Evolutionary conservation across 2,888 invertebrate genomes (phyloP), one percentile per base, ranked within the genome.

Genomic region (Bombylius major): DNA sequence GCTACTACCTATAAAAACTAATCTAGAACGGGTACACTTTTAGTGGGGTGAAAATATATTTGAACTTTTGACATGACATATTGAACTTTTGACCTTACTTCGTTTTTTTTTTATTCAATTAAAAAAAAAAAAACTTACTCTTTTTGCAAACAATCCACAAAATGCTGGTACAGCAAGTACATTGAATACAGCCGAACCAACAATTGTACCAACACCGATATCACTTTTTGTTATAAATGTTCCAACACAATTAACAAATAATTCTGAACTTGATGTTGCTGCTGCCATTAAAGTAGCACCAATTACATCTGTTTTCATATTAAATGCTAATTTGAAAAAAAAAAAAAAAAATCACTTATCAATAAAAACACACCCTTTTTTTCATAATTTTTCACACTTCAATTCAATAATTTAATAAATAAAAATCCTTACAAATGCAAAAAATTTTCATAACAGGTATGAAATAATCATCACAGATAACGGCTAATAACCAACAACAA

Each of bases 221-320:
- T 87, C 87, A 0, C 86, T 86, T 65, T 86, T 81, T 0, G 87
- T 86, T 56, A 87, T 79, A 67, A 87, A 88, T 0, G 87, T 87
- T 46, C 87, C 90, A 33, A 93, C 84, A 60, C 87, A 82, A 69
- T 88, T 89, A 60, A 90, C 87, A 75, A 91, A 91, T 59, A 91
- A 75, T 73, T 93, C 92, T 0, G 92, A 90, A 58, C 88, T 87
- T 1, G 89, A 89, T 58, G 89, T 89, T 0, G 91, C 92, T 1
- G 89, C 83, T 0, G 92, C 91, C 92, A 93, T 92, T 67, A 93
- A 88, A 0, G 92, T 92, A 1, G 91, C 92, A 0, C 91, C 91
- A 0, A 91, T 90, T 33, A 92, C 84, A 66, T 92, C 91, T 61
- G 82, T 79, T 8, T 81, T 79, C 75, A 87, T 78, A 53, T 81